phyloP scores from a whole-genome alignment of 2,797 vertebrate genomes.

The Leptodactylus fallax region DNA sequence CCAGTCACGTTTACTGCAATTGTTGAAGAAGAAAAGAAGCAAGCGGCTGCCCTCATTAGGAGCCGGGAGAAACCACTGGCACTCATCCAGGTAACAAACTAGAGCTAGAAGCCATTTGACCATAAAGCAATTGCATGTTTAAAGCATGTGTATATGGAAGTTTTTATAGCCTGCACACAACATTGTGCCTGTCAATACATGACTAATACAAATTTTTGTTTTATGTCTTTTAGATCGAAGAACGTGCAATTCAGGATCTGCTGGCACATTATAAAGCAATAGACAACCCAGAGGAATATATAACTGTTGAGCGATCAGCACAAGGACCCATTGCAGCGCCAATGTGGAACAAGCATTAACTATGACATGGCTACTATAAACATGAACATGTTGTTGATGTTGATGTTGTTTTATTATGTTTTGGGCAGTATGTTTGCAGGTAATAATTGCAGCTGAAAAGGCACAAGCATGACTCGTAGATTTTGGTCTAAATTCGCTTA shows the following conservation, averaged over 20 bases:
- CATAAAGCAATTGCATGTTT: not conserved
- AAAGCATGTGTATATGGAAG: not conserved
- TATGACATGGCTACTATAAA: not conserved
- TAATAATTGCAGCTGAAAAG: not conserved
- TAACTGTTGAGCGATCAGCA: slow-evolving; percentile 89
- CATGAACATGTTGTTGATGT: not conserved
- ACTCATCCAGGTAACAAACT: slow-evolving; percentile 88
- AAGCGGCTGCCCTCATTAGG: slow-evolving; percentile 93
- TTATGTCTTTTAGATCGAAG: slow-evolving; percentile 85
- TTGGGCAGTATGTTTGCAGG: not conserved
- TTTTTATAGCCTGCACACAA: not conserved
- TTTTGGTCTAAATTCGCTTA: not conserved
- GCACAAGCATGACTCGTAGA: not conserved
- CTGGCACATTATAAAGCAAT: slow-evolving; percentile 86
- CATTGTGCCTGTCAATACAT: not conserved
- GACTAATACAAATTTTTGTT: not conserved
- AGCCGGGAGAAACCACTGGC: slow-evolving; percentile 95
- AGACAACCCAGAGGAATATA: slow-evolving; percentile 93
- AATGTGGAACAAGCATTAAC: slow-evolving; percentile 94
- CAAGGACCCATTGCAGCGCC: slow-evolving; percentile 89
- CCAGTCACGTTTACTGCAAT: slow-evolving; percentile 92
- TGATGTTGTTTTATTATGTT: not conserved
- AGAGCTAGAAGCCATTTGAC: too few relatives aligned
- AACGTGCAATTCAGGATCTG: slow-evolving; percentile 93
- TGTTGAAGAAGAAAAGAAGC: slow-evolving; percentile 93